phyloP scores from a whole-genome alignment of 2,888 invertebrate genomes.

The Cephus pygmeus region DNA sequence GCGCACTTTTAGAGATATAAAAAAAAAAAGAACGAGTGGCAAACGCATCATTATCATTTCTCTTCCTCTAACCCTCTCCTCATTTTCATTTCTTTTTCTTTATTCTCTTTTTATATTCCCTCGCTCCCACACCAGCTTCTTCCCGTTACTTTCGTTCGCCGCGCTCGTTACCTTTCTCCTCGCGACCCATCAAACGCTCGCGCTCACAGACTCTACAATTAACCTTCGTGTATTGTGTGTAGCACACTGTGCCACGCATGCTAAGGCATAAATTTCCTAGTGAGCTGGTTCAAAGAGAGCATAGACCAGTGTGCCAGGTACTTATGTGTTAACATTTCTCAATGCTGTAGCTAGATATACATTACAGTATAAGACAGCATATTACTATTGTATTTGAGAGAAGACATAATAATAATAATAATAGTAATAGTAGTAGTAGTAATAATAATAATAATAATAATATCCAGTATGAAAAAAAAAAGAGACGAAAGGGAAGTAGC shows the following conservation, averaged over 20 bases:
- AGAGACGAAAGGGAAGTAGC: not conserved
- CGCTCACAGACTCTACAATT: conserved; percentile 22
- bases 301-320: conserved; percentile 62
- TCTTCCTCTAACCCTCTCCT: conserved; percentile 7
- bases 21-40: not conserved
- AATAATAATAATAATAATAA: conserved; percentile 49
- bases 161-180: not conserved
- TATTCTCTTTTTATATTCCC: not conserved
- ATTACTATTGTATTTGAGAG: conserved; percentile 44
- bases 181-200: not conserved
- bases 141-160: not conserved
- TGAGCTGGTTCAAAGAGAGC: conserved; percentile 56
- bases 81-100: conserved; percentile 20
- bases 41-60: not conserved
- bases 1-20: not conserved
- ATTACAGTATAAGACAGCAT: conserved; percentile 49
- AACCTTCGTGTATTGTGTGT: conserved; percentile 45
- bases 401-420: conserved; percentile 2
- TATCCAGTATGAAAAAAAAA: conserved; percentile 22
- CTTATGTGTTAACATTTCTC: conserved; percentile 57
- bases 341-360: conserved; percentile 49
- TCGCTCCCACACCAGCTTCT: not conserved
- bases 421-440: conserved; percentile 30
- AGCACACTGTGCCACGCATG: conserved; percentile 54
- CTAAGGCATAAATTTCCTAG: conserved; percentile 52